A percentile compares a stretch with the other conserved stretches of the same genome.
These are phyloP conservation scores for Scaptomyza pallida DNA, from an alignment of 1,140 invertebrate species.

Conservation along the genomic window DNA sequence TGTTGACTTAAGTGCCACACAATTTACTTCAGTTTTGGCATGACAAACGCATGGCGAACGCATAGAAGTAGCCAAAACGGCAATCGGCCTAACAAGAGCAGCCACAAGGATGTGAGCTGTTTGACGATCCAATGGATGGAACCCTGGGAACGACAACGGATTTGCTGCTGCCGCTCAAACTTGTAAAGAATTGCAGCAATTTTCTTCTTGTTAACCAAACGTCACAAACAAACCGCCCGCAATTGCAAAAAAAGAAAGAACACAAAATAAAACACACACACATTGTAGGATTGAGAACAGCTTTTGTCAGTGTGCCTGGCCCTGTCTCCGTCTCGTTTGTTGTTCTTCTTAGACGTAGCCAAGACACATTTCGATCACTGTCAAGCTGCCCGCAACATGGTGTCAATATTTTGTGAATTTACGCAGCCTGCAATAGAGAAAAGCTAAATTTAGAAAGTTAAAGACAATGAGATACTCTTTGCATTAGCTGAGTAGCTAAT, in stretches of 20 bases:
- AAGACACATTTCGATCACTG: constrained; percentile 84
- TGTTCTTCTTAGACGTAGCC: constrained; percentile 30
- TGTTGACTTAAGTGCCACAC: constrained; percentile 82
- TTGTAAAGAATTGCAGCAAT: constrained; percentile 83
- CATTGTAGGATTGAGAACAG: constrained; percentile 26
- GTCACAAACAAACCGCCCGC: constrained; percentile 82
- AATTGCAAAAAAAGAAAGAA: constrained; percentile 50
- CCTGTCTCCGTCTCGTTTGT: constrained; percentile 17
- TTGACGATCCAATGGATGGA: neutral
- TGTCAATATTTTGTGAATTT: constrained; percentile 84
- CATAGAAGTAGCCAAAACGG: constrained; percentile 52
- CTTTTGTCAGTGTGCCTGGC: constrained; percentile 32
- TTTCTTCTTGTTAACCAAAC: constrained; percentile 83
- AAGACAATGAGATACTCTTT: constrained; percentile 8
- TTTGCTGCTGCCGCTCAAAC: constrained; percentile 55
- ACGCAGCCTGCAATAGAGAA: constrained; percentile 62
- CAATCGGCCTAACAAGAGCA: constrained; percentile 32
- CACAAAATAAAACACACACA: neutral
- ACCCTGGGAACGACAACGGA: constrained; percentile 42
- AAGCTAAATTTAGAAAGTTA: neutral
- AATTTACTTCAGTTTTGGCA: constrained; percentile 83
- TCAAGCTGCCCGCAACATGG: constrained; percentile 67
- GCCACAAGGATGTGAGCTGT: constrained; percentile 9
- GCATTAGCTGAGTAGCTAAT: neutral
- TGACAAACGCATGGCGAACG: constrained; percentile 81